Evolutionary conservation across 2,113 vertebrate genomes (phyloP).

Genomic region (Nicator chloris): DNA sequence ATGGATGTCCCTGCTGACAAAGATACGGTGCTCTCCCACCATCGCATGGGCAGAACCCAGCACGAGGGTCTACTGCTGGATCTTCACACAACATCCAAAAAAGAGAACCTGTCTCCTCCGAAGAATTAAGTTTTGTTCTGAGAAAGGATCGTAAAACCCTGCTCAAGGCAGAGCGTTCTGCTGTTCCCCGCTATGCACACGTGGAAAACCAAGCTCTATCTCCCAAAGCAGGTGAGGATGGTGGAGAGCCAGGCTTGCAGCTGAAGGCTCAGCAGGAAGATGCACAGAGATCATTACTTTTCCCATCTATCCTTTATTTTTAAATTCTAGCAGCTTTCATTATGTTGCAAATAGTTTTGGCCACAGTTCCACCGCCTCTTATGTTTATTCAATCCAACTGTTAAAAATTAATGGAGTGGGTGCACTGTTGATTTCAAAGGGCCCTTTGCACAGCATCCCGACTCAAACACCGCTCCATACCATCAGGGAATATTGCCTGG

Average conservation of each 20-base stretch:
- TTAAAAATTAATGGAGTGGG: conserved; percentile 18
- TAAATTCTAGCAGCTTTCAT: background rate
- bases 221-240: background rate
- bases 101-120: background rate
- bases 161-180: background rate
- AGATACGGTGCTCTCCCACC: accelerated
- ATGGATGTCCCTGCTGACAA: background rate
- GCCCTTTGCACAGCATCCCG: background rate
- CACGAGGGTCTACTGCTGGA: accelerated
- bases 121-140: background rate
- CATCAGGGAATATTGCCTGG: background rate
- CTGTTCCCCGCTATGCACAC: background rate
- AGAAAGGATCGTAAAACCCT: background rate
- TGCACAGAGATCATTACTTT: background rate
- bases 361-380: background rate
- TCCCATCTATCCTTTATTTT: background rate
- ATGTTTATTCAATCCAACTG: background rate
- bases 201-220: background rate
- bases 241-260: background rate
- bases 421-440: background rate
- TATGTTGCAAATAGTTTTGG: background rate
- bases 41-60: accelerated
- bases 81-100: background rate
- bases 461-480: accelerated
- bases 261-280: background rate